Evolutionary conservation across 1,140 invertebrate genomes (phyloP).

Genomic region (Meteorus sp.): DNA sequence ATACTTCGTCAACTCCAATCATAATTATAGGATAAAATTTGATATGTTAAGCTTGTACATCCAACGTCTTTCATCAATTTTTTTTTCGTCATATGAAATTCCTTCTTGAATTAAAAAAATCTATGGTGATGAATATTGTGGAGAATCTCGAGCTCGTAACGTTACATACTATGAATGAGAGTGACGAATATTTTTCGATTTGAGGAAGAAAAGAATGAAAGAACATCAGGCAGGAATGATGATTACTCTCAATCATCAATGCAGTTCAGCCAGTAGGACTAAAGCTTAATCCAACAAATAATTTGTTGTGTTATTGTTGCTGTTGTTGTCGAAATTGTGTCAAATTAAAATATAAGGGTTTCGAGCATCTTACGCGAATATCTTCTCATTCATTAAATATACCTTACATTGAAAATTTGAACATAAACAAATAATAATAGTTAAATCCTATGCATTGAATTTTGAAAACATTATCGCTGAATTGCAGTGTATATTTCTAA

Average conservation of each 20-base stretch:
- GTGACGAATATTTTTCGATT: too few species aligned
- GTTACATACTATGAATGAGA: too few species aligned
- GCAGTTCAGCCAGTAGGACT: not conserved
- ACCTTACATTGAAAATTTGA: too few species aligned
- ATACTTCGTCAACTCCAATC: too few species aligned
- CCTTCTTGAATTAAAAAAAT: not conserved
- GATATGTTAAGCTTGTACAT: slow-evolving; percentile 5
- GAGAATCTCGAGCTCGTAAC: not conserved
- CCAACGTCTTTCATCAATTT: slow-evolving; percentile 1
- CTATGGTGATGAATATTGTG: not conserved
- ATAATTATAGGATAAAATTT: not conserved
- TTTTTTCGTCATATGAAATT: too few species aligned
- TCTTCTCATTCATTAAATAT: not conserved
- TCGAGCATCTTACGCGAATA: slow-evolving; percentile 39
- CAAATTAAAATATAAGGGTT: slow-evolving; percentile 56
- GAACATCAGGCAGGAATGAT: too few species aligned
- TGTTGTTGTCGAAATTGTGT: slow-evolving; percentile 54
- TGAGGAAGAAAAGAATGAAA: too few species aligned
- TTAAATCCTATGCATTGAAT: not conserved
- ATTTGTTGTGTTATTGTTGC: slow-evolving; percentile 47
- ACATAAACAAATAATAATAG: not conserved
- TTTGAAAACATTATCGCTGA: not conserved
- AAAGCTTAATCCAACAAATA: slow-evolving; percentile 34
- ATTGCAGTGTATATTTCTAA: slow-evolving; percentile 25
- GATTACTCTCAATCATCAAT: too few species aligned